Percentiles rank a stretch among this genome's conserved stretches.
These are phyloP conservation scores for Micropoecilia bifurca DNA, from an alignment of 2,797 vertebrate genomes.

Conservation along the genomic window DNA sequence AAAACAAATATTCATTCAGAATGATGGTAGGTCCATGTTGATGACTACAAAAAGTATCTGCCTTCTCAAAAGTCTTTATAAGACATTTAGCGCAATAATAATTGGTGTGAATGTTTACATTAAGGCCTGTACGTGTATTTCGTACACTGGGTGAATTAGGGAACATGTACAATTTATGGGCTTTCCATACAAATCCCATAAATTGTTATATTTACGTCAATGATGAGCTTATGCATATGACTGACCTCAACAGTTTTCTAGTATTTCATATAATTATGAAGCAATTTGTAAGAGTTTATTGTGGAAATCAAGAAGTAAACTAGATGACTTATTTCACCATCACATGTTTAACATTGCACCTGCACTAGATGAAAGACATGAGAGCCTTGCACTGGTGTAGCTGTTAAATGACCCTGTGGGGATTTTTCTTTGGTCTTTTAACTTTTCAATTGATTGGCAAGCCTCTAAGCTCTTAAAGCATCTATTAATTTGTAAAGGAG, in stretches of 20 bases:
- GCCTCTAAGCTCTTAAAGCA: conserved; percentile 64
- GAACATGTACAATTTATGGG: background rate
- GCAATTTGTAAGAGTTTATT: background rate
- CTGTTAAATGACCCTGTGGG: conserved; percentile 37
- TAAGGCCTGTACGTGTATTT: background rate
- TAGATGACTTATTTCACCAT: background rate
- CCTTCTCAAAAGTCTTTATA: background rate
- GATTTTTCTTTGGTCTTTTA: conserved; percentile 50
- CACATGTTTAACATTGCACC: background rate
- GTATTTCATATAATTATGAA: background rate
- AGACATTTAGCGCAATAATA: background rate
- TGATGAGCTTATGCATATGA: background rate
- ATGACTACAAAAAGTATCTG: background rate
- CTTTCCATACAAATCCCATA: background rate
- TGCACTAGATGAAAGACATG: conserved; percentile 2
- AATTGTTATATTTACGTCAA: background rate
- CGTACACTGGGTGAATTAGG: background rate
- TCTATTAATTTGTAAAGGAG: conserved; percentile 55
- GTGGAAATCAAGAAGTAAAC: background rate
- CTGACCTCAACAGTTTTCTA: background rate
- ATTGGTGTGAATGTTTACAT: background rate
- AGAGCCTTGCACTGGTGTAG: conserved; percentile 1
- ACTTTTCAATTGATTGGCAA: conserved; percentile 55
- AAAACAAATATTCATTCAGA: background rate
- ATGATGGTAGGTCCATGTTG: background rate